Percentiles rank a stretch among this genome's conserved stretches.
These are phyloP conservation scores for Channallabes apus DNA, from an alignment of 2,797 vertebrate species.

Conservation along the genomic window DNA sequence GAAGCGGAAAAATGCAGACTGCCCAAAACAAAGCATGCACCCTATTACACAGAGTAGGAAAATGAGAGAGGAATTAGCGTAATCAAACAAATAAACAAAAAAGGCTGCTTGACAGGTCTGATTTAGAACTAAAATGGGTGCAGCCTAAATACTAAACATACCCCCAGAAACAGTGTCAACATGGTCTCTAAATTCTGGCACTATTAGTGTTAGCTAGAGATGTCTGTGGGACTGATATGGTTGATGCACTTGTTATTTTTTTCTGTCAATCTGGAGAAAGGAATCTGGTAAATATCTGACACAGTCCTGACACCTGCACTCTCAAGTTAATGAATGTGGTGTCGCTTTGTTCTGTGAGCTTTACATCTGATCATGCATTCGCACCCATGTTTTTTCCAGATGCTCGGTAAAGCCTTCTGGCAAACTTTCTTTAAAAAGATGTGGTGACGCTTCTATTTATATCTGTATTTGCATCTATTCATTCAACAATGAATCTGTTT, in stretches of 20 bases:
- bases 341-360: not conserved
- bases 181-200: not conserved
- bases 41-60: constrained; percentile 72
- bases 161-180: not conserved
- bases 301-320: not conserved
- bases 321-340: not conserved
- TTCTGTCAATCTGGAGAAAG: not conserved
- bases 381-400: not conserved
- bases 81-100: not conserved
- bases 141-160: not conserved
- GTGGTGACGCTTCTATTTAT: not conserved
- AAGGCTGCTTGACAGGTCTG: not conserved
- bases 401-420: not conserved
- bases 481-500: not conserved
- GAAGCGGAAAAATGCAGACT: constrained; percentile 92
- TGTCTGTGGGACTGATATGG: not conserved
- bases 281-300: too few relatives aligned
- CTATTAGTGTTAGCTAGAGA: too few relatives aligned
- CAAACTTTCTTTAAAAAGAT: not conserved
- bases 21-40: constrained; percentile 96
- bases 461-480: not conserved
- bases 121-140: not conserved
- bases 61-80: not conserved
- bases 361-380: not conserved
- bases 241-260: not conserved